These are phyloP conservation scores for Drosophila rhopaloa DNA, from an alignment of 1,140 invertebrate genomes.

Conservation along the genomic window DNA sequence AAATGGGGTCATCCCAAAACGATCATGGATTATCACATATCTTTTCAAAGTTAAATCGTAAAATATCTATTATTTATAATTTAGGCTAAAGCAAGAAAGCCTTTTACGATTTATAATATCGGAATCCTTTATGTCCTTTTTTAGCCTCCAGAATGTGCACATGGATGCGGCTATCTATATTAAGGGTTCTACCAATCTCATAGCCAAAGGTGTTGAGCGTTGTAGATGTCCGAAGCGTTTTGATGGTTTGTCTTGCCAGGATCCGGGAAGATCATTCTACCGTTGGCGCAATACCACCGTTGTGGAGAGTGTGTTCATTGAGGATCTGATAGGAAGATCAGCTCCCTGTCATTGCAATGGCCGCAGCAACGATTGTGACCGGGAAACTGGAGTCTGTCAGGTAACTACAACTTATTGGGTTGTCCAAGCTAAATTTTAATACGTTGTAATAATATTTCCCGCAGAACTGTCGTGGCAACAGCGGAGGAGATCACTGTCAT, in stretches of 20 bases:
- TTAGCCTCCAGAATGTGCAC: constrained; percentile 87
- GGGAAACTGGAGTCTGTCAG: constrained; percentile 93
- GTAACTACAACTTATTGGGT: constrained; percentile 85
- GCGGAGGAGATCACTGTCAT: constrained; percentile 91
- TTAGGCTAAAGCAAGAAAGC: no score
- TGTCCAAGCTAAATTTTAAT: no score
- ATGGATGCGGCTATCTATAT: constrained; percentile 92
- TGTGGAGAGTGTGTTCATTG: constrained; percentile 75
- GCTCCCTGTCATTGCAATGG: constrained; percentile 93
- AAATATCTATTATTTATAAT: no score
- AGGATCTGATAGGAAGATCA: constrained; percentile 90
- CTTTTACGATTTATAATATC: no score
- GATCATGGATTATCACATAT: no score
- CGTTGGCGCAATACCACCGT: constrained; percentile 87
- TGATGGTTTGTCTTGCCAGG: constrained; percentile 93
- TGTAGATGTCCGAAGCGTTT: constrained; percentile 94
- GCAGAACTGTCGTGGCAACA: constrained; percentile 91
- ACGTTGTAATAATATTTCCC: not conserved
- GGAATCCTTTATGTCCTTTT: not conserved
- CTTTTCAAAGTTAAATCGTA: no score
- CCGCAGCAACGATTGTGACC: constrained; percentile 91
- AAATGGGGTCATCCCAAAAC: no score
- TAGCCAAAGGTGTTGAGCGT: constrained; percentile 93
- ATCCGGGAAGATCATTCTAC: constrained; percentile 94
- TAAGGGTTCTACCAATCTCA: constrained; percentile 86